Evolutionary conservation across 2,113 vertebrate genomes (phyloP).

Genomic region (Myotis lucifugus): DNA sequence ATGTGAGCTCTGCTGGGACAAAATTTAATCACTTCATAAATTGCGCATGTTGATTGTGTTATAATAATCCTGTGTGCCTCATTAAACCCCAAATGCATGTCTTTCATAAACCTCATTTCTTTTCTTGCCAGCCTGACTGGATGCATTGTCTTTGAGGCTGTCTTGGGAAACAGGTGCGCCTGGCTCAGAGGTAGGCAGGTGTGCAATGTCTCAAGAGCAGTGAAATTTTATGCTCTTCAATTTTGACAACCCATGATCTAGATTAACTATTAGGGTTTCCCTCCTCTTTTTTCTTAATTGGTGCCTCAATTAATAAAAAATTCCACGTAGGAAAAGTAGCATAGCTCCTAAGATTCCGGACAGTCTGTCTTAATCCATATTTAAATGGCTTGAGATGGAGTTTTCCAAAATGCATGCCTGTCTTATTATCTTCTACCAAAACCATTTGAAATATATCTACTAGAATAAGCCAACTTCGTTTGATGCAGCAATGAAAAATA

Average conservation of each 20-base stretch:
- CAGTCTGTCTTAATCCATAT: not conserved
- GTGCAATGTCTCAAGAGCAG: not conserved
- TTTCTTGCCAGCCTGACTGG: constrained; percentile 10
- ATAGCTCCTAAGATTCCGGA: not conserved
- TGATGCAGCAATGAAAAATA: not conserved
- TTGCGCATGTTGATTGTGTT: constrained; percentile 39
- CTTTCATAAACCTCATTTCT: not conserved
- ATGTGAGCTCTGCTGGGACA: constrained; percentile 31
- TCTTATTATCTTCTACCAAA: constrained; percentile 42
- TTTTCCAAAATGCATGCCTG: constrained; percentile 4
- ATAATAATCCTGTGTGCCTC: constrained; percentile 56
- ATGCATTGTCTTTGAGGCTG: constrained; percentile 4
- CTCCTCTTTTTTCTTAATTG: not conserved
- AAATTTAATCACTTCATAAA: constrained; percentile 59
- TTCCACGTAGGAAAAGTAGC: not conserved
- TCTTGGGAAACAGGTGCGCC: constrained; percentile 31
- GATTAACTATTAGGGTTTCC: not conserved
- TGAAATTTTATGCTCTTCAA: not conserved
- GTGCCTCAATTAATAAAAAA: constrained; percentile 13
- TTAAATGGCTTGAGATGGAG: not conserved
- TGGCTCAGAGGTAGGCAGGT: not conserved
- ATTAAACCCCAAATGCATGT: constrained; percentile 34
- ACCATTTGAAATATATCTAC: not conserved
- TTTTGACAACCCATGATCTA: not conserved
- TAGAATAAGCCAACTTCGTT: not conserved